These are phyloP conservation scores for Eulemur albifrons DNA, from an alignment of 2,797 vertebrate species.

Conservation along the genomic window DNA sequence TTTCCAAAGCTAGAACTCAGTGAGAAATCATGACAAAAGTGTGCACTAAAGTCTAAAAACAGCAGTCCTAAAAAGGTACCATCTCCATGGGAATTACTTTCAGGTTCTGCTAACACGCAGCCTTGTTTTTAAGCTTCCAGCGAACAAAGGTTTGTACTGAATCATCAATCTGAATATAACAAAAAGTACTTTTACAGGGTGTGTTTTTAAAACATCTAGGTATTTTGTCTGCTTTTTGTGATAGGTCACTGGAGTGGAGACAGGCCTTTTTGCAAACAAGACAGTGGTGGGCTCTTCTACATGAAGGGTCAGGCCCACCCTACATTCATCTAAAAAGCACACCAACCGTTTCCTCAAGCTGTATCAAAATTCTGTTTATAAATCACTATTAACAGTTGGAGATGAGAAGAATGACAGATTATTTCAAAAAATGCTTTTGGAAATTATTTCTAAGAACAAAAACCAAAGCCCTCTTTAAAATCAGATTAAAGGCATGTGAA, in stretches of 20 bases:
- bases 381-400: background rate
- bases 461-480: background rate
- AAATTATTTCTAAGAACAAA: background rate
- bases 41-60: background rate
- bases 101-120: background rate
- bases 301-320: no score
- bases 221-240: background rate
- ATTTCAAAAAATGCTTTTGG: background rate
- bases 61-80: no score
- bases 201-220: background rate
- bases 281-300: accelerated
- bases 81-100: background rate
- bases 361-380: background rate
- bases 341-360: background rate
- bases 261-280: background rate
- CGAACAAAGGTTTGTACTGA: background rate
- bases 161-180: background rate
- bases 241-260: no score
- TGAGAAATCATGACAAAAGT: background rate
- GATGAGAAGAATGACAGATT: background rate
- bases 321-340: background rate
- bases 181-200: background rate
- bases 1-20: background rate
- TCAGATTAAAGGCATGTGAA: background rate
- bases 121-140: background rate